Evolutionary conservation across 2,888 invertebrate species (phyloP).

Genomic region (Flexamia atlantica): DNA sequence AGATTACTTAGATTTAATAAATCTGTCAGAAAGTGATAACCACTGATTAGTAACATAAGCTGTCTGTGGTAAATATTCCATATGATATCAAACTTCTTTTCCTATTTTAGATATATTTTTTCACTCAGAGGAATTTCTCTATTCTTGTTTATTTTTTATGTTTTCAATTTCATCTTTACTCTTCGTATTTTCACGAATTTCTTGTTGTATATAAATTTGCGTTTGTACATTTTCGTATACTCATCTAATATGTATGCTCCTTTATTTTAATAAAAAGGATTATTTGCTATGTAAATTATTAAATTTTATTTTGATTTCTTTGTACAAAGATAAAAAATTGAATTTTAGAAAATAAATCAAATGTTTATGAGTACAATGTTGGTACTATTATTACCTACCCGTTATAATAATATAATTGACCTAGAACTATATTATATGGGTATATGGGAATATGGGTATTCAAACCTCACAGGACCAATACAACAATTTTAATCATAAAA

Average conservation of each 20-base stretch:
- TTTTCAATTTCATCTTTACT: constrained; percentile 18
- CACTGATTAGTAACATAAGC: constrained; percentile 28
- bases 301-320: constrained; percentile 60
- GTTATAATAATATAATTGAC: too few relatives aligned
- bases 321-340: constrained; percentile 50
- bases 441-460: too few relatives aligned
- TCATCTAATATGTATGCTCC: not conserved
- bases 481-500: too few relatives aligned
- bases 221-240: constrained; percentile 45
- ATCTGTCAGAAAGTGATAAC: constrained; percentile 42
- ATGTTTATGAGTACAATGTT: constrained; percentile 59
- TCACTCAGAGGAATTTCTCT: constrained; percentile 8
- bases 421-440: too few relatives aligned
- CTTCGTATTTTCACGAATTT: not conserved
- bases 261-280: constrained; percentile 26
- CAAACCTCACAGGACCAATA: too few relatives aligned
- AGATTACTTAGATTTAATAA: constrained; percentile 51
- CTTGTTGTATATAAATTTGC: constrained; percentile 50
- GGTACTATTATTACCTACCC: too few relatives aligned
- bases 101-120: constrained; percentile 54
- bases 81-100: constrained; percentile 35
- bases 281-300: constrained; percentile 42
- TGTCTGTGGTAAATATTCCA: constrained; percentile 28
- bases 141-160: not conserved
- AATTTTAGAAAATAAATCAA: constrained; percentile 60